phyloP scores from a whole-genome alignment of 1,140 invertebrate species.

The Drosophila nigrodunni region DNA sequence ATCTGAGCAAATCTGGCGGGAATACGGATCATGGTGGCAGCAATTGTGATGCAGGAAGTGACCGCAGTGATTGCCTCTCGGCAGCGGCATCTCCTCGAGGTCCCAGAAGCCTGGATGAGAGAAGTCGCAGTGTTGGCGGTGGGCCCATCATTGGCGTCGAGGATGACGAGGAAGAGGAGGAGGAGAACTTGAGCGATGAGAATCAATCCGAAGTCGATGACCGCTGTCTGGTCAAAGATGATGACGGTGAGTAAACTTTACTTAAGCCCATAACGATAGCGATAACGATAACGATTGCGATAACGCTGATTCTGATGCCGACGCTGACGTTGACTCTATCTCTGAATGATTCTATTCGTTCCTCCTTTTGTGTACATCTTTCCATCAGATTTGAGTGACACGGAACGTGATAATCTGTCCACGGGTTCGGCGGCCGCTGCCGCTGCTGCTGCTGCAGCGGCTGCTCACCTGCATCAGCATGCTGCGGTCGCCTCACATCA shows the following conservation, averaged over 20 bases:
- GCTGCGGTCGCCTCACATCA: slow-evolving; percentile 58
- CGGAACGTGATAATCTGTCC: slow-evolving; percentile 83
- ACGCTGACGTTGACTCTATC: slow-evolving; percentile 3
- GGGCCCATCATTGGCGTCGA: slow-evolving; percentile 85
- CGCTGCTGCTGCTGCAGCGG: slow-evolving; percentile 68
- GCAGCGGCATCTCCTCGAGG: slow-evolving; percentile 85
- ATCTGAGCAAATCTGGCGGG: slow-evolving; percentile 93
- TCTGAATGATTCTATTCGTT: slow-evolving; percentile 86
- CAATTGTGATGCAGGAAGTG: slow-evolving; percentile 86
- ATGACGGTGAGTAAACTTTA: slow-evolving; percentile 88
- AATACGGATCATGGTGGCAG: slow-evolving; percentile 85
- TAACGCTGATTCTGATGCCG: too few species aligned
- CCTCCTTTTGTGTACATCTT: slow-evolving; percentile 86
- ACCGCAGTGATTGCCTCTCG: slow-evolving; percentile 86
- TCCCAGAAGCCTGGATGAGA: slow-evolving; percentile 75
- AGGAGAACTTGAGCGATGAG: slow-evolving; percentile 94
- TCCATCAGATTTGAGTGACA: slow-evolving; percentile 78
- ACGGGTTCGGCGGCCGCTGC: slow-evolving; percentile 73
- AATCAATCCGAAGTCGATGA: slow-evolving; percentile 87
- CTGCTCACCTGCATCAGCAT: slow-evolving; percentile 75
- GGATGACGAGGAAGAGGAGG: slow-evolving; percentile 91
- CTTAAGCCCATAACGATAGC: slow-evolving; percentile 40
- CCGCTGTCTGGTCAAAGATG: slow-evolving; percentile 91
- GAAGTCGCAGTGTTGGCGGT: slow-evolving; percentile 86
- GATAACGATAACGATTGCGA: slow-evolving; percentile 37